Evolutionary conservation across 2,113 vertebrate genomes (phyloP), one percentile per base, ranked within the genome.

Genomic region (Callocephalon fimbriatum): DNA sequence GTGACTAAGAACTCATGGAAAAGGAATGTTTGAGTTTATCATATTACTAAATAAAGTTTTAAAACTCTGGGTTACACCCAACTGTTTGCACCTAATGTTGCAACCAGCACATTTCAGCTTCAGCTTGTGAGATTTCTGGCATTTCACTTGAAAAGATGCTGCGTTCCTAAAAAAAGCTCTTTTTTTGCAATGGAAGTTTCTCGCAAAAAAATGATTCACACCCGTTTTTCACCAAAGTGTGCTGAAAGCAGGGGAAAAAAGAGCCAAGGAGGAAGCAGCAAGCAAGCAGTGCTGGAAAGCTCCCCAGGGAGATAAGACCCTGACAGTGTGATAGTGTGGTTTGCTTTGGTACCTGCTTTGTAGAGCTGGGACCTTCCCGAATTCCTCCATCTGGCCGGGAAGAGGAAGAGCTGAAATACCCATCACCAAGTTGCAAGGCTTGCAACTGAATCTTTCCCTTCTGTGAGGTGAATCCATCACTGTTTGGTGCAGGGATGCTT

Each of bases 71-170:
- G n/a, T n/a, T n/a, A n/a, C n/a, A n/a, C n/a, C 94, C 94, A 93
- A 86, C 92, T 95, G 94, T 96, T 92, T 92, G 88, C 94, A 97
- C 88, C 86, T 97, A 96, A 97, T 97, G 94, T 95, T 96, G 84
- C 88, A 95, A 93, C 71, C 95, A 96, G 93, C 77, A 94, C 90
- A 80, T 92, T 97, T 96, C 96, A 92, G 86, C 80, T 96, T 91
- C 38, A 70, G 48, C 68, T 40, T 87, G 82, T 90, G 88, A 91
- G 88, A 96, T 91, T 96, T 66, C 90, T 97, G 93, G 95, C 95
- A 94, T 97, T 97, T 93, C 68, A 47, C 81, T 93, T 50, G 31
- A 31, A 95, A 93, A 96, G 94, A 93, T 95, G 76, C 89, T 27
- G 84, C 23, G 4, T 31, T 91, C 86, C 96, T 96, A 93, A 95